Evolutionary conservation across 2,113 vertebrate species (phyloP), one percentile per base, ranked within the genome.

Genomic region (Chaetodon trifascialis): DNA sequence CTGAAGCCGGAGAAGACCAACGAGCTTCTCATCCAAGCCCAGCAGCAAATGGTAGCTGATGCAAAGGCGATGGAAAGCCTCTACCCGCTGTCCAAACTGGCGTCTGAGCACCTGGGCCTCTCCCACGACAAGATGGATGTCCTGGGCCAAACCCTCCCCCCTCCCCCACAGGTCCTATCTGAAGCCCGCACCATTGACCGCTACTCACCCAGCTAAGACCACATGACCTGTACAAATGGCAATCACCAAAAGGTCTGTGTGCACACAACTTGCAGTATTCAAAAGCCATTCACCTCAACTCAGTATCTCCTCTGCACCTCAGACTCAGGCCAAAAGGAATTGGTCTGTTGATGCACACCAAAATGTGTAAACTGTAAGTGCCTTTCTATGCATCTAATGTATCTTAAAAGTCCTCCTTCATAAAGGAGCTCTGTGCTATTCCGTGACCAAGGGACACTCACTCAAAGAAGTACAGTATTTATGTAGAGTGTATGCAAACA

Each of bases 1-100:
- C 95, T 99, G 78, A 98, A 99, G 94, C 97, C 97, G 92, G 97
- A 99, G 93, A 98, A 98, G 84, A 97, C 97, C 5, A 97, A 95
- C 0, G 97, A 99, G 88, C 96, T 99, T 83, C 94, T 99, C 25
- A 93, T 96, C 40, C 97, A 98, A 94, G 96, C 97, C 79, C 97
- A 97, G 74, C 94, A 95, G 79, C 97, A 98, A 92, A 95, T 98
- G 91, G 95, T 97, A 91, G 97, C 96, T 14, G 98, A 99, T 82
- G 94, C 97, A 88, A 99, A 99, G 93, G 96, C 92, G 90, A 95
- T 99, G 82, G 97, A 99, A 91, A 97, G 97, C 95, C 96, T 98
- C 58, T 99, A 97, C 94, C 97, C 98, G 0, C 92, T 99, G 93
- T 96, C 97, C 91, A 98, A 99, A 85, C 96, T 99, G 93, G 97